These are phyloP conservation scores for Asarcornis scutulata DNA, from an alignment of 2,113 vertebrate genomes.

Conservation along the genomic window DNA sequence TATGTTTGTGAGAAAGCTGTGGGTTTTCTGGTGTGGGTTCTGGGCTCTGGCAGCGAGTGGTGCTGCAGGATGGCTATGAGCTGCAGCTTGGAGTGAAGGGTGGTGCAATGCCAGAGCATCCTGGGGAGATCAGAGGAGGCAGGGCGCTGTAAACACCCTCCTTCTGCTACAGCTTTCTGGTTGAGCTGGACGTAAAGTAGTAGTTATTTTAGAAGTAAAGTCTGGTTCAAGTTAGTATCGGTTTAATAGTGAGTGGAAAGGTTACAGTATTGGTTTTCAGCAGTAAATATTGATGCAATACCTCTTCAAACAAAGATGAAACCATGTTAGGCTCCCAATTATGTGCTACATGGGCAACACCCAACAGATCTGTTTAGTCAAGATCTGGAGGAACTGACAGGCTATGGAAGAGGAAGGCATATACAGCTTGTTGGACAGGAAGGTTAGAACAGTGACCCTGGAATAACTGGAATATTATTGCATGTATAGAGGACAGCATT, in stretches of 20 bases:
- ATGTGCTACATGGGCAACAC: neutral
- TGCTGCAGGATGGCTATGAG: neutral
- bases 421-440: neutral
- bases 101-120: neutral
- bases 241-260: neutral
- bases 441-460: neutral
- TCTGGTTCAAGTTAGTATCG: neutral
- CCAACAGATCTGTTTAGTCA: neutral
- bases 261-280: neutral
- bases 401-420: neutral
- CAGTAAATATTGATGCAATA: neutral
- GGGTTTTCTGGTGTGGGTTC: neutral
- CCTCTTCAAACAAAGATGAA: neutral
- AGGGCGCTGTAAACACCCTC: neutral
- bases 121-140: neutral
- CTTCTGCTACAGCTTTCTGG: neutral
- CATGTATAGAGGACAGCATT: neutral
- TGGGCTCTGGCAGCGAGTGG: neutral
- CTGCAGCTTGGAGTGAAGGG: neutral
- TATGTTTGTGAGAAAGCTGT: neutral
- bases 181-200: neutral
- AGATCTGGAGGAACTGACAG: neutral
- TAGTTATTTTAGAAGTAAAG: neutral
- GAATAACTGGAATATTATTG: neutral
- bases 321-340: neutral